Base-by-base conservation (phyloP, 2,797 vertebrate genomes). In the Dromococcyx pavoninus region DNA sequence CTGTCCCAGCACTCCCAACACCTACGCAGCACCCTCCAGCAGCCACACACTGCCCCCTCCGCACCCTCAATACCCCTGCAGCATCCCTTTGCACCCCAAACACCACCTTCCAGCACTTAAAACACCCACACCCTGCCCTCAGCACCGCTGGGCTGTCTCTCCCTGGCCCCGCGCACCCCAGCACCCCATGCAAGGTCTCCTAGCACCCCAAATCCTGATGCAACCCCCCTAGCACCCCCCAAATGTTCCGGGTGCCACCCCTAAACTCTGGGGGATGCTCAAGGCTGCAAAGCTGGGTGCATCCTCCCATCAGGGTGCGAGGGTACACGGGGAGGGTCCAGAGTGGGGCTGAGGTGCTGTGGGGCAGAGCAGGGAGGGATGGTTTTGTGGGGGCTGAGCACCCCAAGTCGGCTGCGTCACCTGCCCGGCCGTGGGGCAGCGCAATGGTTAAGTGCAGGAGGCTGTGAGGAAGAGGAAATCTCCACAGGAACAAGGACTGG, bases 401-500 rank as follows among this genome's bases (percentile, higher is more conserved):
- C 54, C 46, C 81, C 14, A 0, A 7, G 24, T 15, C 0, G 16
- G 30, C 66, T 6, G 9, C 32, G 2, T 8, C 7, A 2, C 32
- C 37, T 13, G 1, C 16, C 19, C 3, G 19, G 64, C 43, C 39
- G 4, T 5, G 24, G 90, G 78, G 91, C 57, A 88, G 80, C 22
- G 67, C 57, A 76, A 91, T 2, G 1, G 92, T 94, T 94, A 94
- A 94, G 58, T 1, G 33, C 48, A 35, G 75, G 85, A 66, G 66
- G 80, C 51, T 10, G 23, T 16, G 46, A 83, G 93, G 89, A 94
- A 94, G 67, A 92, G 93, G 93, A 94, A 94, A 89, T 86, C 72
- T 56, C 51, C 0, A 67, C 93, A 89, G 93, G 93, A 94, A 92
- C 81, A 33, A n/a, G 89, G 81, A 60, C 41, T 3, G 62, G 85